Evolutionary conservation across 2,888 invertebrate species (phyloP), one percentile per base, ranked within the genome.

Genomic region (Parochlus steinenii): DNA sequence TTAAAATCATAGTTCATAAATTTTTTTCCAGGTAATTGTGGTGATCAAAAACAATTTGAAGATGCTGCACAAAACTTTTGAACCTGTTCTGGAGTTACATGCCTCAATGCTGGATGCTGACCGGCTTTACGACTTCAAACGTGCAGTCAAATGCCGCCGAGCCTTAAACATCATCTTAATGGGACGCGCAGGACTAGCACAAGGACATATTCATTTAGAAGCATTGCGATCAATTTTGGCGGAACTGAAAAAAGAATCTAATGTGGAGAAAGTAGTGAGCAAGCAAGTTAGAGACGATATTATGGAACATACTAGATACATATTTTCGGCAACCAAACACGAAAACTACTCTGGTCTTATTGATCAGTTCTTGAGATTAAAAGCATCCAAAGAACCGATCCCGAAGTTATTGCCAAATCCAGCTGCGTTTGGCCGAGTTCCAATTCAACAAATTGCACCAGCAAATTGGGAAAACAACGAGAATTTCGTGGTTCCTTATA

Each of bases 161-260:
- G 57, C 56, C 31, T 50, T 71, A 2, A 71, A 71, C 45, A 69
- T 67, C 61, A 61, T 71, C 20, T 52, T 71, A 5, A 49, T 71
- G 5, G 71, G 71, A 0, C 69, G 71, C 49, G 65, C 65, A 0
- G 71, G 70, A 1, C 58, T 71, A 15, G 56, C 56, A 4, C 61
- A 64, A 37, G 71, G 71, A 2, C 46, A 53, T 1, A 45, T 48
- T 39, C 65, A 66, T 45, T 47, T 70, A 16, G 58, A 50, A 4
- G 56, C 61, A 41, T 47, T 71, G 12, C 43, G 61, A 29, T 41
- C 51, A 1, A 51, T 62, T 14, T 52, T 57, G 25, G 46, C 55
- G 31, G 54, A 52, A 44, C 46, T 64, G 3, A 29, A 40, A 50
- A 19, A 48, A 45, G 22, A 44, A 8, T 39, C 54, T 37, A 50